Evolutionary conservation across 2,888 invertebrate genomes (phyloP), one percentile per base, ranked within the genome.

Genomic region (Aphodius granarius): DNA sequence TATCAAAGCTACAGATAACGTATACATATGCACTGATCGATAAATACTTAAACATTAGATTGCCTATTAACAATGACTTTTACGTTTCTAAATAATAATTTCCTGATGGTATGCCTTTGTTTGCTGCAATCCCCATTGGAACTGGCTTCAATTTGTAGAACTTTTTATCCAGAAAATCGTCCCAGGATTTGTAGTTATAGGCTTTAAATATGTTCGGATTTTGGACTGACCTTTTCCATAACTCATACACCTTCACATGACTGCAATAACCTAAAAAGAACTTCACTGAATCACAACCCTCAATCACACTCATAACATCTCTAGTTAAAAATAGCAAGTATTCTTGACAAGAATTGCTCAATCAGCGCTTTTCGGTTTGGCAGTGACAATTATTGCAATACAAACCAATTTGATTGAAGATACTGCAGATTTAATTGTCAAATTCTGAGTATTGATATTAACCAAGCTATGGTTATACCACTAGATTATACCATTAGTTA

Each of bases 101-200:
- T 68, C 85, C 86, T 22, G 74, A 75, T 4, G 85, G 84, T 73
- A 85, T 83, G 9, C 74, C 66, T 2, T 82, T 79, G 78, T 79
- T 81, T 0, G 85, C 85, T 63, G 81, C 80, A 73, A 86, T 84
- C 63, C 86, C 86, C 86, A 86, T 86, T 2, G 85, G 84, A 74
- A 82, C 82, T 15, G 70, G 23, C 2, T 75, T 16, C 63, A 73
- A 68, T 20, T 78, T 74, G 13, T 76, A 72, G 3, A 73, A 74
- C 63, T 81, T 78, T 63, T 80, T 82, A 62, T 78, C 77, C 70
- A 82, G 70, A 78, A 82, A 84, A 74, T 81, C 81, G 66, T 81
- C 79, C 84, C 83, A 85, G 13, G 80, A 80, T 19, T 82, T 75
- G 75, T 83, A 85, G 18, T 83, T 79, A 79, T 82, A 84, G 0